Percentiles rank a stretch among this genome's conserved stretches.
Evolutionary conservation across 2,113 vertebrate species (phyloP).

Genomic region (Bubo blakistoni): DNA sequence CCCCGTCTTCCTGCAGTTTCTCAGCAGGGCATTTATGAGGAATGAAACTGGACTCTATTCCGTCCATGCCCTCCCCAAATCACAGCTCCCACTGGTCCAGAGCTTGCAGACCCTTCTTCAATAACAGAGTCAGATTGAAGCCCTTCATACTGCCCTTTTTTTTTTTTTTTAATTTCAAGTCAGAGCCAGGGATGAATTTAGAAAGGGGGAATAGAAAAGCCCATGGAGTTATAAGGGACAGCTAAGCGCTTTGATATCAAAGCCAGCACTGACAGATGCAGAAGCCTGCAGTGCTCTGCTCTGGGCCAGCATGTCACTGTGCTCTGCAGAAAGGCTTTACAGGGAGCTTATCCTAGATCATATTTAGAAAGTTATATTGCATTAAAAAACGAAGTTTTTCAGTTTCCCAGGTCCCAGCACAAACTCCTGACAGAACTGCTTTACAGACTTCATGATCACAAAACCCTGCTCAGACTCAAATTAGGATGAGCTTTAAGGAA

Average conservation of each 20-base stretch:
- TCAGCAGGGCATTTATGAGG: not conserved
- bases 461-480: not conserved
- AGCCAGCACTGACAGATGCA: constrained; percentile 42
- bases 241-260: not conserved
- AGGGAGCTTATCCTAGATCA: not conserved
- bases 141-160: not conserved
- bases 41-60: not conserved
- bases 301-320: not conserved
- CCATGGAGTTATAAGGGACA: not conserved
- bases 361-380: not conserved
- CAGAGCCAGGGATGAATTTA: not conserved
- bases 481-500: not conserved
- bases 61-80: not conserved
- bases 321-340: not conserved
- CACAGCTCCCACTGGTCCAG: not conserved
- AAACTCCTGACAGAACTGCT: not conserved
- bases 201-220: not conserved
- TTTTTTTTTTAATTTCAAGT: not conserved
- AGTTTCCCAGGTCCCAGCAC: not conserved
- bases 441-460: not conserved
- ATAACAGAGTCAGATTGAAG: not conserved
- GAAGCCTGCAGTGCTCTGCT: not conserved
- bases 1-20: not conserved
- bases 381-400: not conserved
- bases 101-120: not conserved